These are phyloP conservation scores for Falco peregrinus DNA, from an alignment of 2,797 vertebrate species.

Conservation along the genomic window DNA sequence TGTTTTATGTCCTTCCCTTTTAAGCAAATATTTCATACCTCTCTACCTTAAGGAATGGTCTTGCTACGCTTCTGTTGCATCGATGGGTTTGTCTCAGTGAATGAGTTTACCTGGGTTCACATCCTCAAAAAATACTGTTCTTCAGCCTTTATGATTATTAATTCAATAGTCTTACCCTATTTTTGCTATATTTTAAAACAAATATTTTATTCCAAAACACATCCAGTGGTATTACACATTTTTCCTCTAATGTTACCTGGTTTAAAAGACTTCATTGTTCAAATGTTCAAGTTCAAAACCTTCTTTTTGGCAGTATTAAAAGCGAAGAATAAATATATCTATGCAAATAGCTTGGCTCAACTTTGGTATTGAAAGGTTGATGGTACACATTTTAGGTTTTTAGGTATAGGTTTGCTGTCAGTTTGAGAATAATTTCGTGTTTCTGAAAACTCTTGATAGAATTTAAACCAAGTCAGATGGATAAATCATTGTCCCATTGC, in stretches of 20 bases:
- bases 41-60: not conserved
- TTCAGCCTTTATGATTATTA: not conserved
- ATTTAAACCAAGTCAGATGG: not conserved
- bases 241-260: not conserved
- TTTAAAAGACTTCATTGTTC: not conserved
- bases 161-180: not conserved
- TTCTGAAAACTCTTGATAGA: not conserved
- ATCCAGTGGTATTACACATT: not conserved
- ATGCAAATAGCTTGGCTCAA: not conserved
- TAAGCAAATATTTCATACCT: not conserved
- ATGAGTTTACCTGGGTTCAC: not conserved
- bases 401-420: not conserved
- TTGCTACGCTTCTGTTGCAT: not conserved
- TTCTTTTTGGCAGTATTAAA: not conserved
- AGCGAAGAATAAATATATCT: not conserved
- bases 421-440: not conserved
- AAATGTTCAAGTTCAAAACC: not conserved
- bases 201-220: not conserved
- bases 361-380: not conserved
- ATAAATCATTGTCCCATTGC: not conserved
- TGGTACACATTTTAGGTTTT: not conserved
- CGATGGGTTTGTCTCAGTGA: not conserved
- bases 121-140: not conserved
- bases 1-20: slow-evolving; percentile 43
- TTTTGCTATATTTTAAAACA: not conserved